Percentiles rank a stretch among this genome's conserved stretches.
phyloP scores from a whole-genome alignment of 2,888 invertebrate genomes.

The Tenthredo livida region DNA sequence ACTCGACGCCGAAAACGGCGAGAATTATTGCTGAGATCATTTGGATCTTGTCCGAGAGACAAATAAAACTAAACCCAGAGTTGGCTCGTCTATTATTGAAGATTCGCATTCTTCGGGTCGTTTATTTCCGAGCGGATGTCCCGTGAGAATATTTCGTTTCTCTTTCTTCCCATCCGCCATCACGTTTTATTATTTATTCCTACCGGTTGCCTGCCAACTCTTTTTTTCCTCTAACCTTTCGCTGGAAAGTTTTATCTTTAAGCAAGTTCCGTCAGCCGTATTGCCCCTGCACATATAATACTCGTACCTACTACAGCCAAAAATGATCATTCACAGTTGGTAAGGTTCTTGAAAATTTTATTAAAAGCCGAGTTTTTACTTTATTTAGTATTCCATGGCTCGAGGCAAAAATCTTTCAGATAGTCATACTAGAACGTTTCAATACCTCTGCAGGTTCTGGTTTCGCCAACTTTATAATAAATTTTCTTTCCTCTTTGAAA shows the following conservation, averaged over 20 bases:
- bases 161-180: slow-evolving; percentile 43
- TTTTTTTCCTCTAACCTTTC: slow-evolving; percentile 24
- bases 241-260: slow-evolving; percentile 25
- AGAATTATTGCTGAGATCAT: background rate
- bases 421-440: slow-evolving; percentile 14
- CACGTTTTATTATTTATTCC: slow-evolving; percentile 44
- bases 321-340: slow-evolving; percentile 9
- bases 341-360: slow-evolving; percentile 1
- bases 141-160: slow-evolving; percentile 45
- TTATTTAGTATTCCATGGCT: background rate
- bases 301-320: background rate
- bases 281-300: background rate
- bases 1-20: background rate
- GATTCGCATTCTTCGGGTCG: slow-evolving; percentile 39
- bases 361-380: slow-evolving; percentile 8
- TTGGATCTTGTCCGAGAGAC: background rate
- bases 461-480: slow-evolving; percentile 33
- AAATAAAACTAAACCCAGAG: slow-evolving; percentile 24
- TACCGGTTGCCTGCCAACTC: slow-evolving; percentile 32
- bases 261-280: background rate
- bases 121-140: slow-evolving; percentile 43
- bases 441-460: slow-evolving; percentile 24
- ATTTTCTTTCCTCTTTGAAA: slow-evolving; percentile 21
- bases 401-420: background rate
- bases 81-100: slow-evolving; percentile 47